phyloP scores from a whole-genome alignment of 2,113 vertebrate genomes.

The Steatornis caripensis region DNA sequence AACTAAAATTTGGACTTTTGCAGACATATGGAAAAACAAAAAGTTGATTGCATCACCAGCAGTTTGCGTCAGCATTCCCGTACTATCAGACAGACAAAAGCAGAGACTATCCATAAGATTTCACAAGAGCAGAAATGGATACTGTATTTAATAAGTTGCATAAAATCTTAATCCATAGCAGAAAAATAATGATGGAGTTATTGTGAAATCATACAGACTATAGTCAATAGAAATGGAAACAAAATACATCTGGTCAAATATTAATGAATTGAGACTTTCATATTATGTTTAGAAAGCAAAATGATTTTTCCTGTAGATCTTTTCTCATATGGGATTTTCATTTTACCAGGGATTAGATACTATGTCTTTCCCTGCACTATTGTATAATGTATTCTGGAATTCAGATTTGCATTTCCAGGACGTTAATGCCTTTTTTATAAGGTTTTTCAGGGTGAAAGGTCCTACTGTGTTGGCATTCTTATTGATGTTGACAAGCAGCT shows the following conservation, averaged over 20 bases:
- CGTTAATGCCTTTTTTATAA: background rate
- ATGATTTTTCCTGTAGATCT: background rate
- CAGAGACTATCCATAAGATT: background rate
- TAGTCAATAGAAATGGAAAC: background rate
- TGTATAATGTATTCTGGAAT: background rate
- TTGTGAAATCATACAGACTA: background rate
- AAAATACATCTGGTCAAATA: constrained; percentile 7
- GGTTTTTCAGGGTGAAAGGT: background rate
- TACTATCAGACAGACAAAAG: background rate
- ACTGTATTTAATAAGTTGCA: background rate
- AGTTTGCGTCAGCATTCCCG: background rate
- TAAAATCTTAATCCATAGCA: background rate
- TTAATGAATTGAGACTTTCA: background rate
- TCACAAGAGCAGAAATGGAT: background rate
- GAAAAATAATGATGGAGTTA: background rate
- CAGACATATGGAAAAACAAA: background rate
- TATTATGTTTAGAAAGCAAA: background rate
- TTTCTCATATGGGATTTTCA: background rate
- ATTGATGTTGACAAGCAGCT: background rate
- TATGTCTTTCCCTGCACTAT: background rate
- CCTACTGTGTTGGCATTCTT: background rate
- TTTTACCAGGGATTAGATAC: background rate
- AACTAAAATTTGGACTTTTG: background rate
- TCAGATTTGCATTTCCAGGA: background rate
- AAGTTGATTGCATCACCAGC: background rate